These are phyloP conservation scores for Steromphala cineraria DNA, from an alignment of 2,888 invertebrate species.

Conservation along the genomic window DNA sequence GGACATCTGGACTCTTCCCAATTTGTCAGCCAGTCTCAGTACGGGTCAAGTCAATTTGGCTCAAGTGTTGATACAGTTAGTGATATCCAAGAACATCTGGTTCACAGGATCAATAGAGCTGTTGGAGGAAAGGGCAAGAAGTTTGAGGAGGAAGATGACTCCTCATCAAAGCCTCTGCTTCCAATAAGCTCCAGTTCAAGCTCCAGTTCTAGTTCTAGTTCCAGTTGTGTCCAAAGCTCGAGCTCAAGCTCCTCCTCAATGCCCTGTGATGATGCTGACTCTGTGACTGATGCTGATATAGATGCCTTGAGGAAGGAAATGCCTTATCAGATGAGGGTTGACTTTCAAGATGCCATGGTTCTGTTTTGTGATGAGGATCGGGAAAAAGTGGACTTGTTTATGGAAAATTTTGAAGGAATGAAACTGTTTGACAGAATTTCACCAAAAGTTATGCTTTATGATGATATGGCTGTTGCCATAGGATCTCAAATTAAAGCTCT, in stretches of 20 bases:
- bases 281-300: constrained; percentile 19
- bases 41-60: background rate
- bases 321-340: constrained; percentile 45
- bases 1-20: too few relatives aligned
- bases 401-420: constrained; percentile 45
- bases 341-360: constrained; percentile 57
- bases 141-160: background rate
- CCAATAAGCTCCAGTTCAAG: background rate
- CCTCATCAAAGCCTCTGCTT: background rate
- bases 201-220: background rate
- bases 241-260: background rate
- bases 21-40: too few relatives aligned
- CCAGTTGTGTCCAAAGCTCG: background rate
- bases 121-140: background rate
- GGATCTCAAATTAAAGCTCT: constrained; percentile 39
- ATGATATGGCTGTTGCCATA: constrained; percentile 37
- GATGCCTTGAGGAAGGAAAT: constrained; percentile 33
- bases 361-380: constrained; percentile 54
- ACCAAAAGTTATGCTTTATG: constrained; percentile 49
- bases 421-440: constrained; percentile 16
- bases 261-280: background rate
- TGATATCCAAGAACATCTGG: background rate
- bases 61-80: background rate
- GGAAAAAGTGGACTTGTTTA: constrained; percentile 41
- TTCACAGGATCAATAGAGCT: background rate